phyloP scores from a whole-genome alignment of 2,113 vertebrate species.

The Fulmarus glacialis region DNA sequence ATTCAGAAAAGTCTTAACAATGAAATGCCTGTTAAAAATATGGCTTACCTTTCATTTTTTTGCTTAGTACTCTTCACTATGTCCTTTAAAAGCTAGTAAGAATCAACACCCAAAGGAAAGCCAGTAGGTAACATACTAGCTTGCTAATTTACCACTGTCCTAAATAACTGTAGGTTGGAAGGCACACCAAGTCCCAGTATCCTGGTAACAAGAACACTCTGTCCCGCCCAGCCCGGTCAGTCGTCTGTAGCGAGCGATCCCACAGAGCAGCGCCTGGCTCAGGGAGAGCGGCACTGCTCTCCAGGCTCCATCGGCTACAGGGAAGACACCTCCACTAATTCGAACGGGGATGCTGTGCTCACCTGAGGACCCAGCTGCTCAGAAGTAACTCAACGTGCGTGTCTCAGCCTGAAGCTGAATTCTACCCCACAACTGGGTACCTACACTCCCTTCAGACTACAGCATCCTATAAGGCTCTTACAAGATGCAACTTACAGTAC shows the following conservation, averaged over 20 bases:
- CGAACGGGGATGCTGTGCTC: rapidly evolving
- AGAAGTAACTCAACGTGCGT: rapidly evolving
- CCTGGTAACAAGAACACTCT: rapidly evolving
- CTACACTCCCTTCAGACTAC: background rate
- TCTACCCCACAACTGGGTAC: background rate
- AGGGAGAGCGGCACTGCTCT: background rate
- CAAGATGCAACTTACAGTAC: background rate
- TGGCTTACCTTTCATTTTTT: background rate
- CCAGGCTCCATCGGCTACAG: background rate
- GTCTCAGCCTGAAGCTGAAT: background rate
- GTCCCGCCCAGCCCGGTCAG: rapidly evolving
- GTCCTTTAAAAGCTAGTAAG: background rate
- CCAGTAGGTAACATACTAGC: background rate
- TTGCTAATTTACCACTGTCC: background rate
- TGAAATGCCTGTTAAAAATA: background rate
- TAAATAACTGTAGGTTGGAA: background rate
- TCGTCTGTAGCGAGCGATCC: rapidly evolving
- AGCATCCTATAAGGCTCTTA: background rate
- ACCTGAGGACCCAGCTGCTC: background rate
- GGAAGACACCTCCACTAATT: background rate
- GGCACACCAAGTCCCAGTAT: background rate
- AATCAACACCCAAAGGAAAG: background rate
- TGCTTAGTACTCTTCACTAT: background rate
- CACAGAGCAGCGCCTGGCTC: background rate
- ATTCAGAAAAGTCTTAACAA: background rate